These are phyloP conservation scores for Linepithema humile DNA, from an alignment of 1,140 invertebrate species.

Conservation along the genomic window DNA sequence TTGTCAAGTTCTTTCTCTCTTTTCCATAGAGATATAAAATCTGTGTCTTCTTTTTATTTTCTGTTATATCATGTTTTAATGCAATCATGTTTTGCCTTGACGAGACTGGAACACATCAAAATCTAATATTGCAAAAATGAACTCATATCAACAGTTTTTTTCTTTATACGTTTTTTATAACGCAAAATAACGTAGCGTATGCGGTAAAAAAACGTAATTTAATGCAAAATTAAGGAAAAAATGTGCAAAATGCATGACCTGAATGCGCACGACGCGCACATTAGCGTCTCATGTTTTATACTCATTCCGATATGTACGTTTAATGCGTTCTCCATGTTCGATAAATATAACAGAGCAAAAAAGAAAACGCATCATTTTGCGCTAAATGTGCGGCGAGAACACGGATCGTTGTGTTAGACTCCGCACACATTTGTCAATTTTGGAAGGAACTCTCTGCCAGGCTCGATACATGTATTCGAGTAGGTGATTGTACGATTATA, in stretches of 20 bases:
- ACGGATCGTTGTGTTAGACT: neutral
- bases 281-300: conserved; percentile 2
- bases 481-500: conserved; percentile 25
- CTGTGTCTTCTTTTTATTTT: too few relatives aligned
- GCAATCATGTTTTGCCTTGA: too few relatives aligned
- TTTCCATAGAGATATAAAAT: too few relatives aligned
- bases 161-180: neutral
- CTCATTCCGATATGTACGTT: conserved; percentile 19
- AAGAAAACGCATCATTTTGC: neutral
- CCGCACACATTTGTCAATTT: neutral
- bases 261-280: neutral
- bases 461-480: conserved; percentile 31
- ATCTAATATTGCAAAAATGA: too few relatives aligned
- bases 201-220: conserved; percentile 7
- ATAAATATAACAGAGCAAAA: conserved; percentile 12
- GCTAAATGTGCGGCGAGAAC: conserved; percentile 13
- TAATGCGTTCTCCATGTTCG: conserved; percentile 36
- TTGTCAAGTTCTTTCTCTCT: neutral
- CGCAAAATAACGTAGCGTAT: neutral
- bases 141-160: too few relatives aligned
- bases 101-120: too few relatives aligned
- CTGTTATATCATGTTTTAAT: too few relatives aligned
- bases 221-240: neutral
- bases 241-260: neutral
- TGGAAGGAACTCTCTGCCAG: conserved; percentile 9